phyloP scores from a whole-genome alignment of 2,797 vertebrate species.

The Arctocebus calabarensis region DNA sequence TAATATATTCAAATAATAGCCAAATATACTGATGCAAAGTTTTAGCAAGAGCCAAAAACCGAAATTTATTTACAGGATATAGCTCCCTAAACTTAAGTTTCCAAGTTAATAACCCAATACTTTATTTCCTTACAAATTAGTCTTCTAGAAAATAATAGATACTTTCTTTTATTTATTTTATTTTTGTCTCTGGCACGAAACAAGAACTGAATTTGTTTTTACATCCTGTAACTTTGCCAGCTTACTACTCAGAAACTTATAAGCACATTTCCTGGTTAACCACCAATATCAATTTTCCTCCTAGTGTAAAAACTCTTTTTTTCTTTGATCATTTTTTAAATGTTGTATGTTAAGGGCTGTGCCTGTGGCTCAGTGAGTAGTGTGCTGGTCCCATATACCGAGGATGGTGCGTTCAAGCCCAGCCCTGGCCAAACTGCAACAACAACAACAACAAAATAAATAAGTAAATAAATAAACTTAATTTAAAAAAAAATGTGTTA shows the following conservation, averaged over 20 bases:
- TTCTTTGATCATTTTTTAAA: conserved; percentile 26
- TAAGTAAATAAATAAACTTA: too few species aligned
- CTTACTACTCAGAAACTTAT: background rate
- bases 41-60: conserved; percentile 36
- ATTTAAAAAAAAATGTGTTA: background rate
- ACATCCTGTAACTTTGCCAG: background rate
- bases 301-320: background rate
- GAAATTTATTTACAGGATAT: background rate
- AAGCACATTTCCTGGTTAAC: conserved; percentile 15
- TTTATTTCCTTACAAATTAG: conserved; percentile 49
- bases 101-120: conserved; percentile 42
- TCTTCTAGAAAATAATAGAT: conserved; percentile 39
- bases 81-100: conserved; percentile 53
- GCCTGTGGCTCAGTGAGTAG: too few species aligned
- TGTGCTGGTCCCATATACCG: too few species aligned
- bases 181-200: conserved; percentile 47
- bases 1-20: conserved; percentile 16
- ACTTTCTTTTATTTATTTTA: conserved; percentile 17
- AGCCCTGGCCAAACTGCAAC: too few species aligned
- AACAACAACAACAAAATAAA: too few species aligned
- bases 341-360: background rate
- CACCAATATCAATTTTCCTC: conserved; percentile 7
- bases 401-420: too few species aligned
- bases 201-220: conserved; percentile 22
- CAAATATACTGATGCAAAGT: background rate